A percentile compares a stretch with the other conserved stretches of the same genome.
These are phyloP conservation scores for Araneus ventricosus DNA, from an alignment of 1,140 invertebrate species.

Conservation along the genomic window DNA sequence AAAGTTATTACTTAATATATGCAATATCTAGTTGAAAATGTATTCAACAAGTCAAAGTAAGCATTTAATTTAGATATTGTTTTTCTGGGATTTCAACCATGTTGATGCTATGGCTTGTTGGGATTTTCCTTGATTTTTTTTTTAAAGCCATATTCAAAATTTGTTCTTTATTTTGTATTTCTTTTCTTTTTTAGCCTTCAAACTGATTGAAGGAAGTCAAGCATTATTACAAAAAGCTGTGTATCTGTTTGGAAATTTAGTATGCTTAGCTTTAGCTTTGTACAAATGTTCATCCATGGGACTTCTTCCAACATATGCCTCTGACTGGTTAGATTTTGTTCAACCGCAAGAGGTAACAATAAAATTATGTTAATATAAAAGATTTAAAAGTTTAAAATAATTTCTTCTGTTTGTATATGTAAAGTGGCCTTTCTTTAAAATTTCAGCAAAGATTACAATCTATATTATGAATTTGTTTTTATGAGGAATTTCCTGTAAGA, in stretches of 20 bases:
- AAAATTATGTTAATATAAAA: background rate
- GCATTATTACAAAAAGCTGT: conserved; percentile 93
- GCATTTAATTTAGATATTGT: no score
- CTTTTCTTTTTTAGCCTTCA: conserved; percentile 83
- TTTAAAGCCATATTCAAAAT: no score
- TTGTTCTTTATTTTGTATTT: no score
- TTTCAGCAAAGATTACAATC: background rate
- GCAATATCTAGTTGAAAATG: no score
- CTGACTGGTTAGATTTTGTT: conserved; percentile 99
- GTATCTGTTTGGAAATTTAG: conserved; percentile 96
- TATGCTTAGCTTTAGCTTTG: conserved; percentile 94
- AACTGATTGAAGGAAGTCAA: conserved; percentile 96
- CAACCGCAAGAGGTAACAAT: conserved; percentile 84
- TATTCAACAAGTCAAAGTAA: no score
- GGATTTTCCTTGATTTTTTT: no score
- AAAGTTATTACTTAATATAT: no score
- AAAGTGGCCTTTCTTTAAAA: background rate
- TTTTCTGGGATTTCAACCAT: no score
- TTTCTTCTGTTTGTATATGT: background rate
- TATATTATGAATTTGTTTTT: background rate
- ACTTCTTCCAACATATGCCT: conserved; percentile 96
- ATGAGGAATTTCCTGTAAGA: no score
- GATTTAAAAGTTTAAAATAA: background rate
- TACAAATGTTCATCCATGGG: conserved; percentile 99
- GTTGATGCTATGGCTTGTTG: no score